Base-by-base conservation (phyloP, 92 coral and sea anemone species). In the Porites rus region DNA sequence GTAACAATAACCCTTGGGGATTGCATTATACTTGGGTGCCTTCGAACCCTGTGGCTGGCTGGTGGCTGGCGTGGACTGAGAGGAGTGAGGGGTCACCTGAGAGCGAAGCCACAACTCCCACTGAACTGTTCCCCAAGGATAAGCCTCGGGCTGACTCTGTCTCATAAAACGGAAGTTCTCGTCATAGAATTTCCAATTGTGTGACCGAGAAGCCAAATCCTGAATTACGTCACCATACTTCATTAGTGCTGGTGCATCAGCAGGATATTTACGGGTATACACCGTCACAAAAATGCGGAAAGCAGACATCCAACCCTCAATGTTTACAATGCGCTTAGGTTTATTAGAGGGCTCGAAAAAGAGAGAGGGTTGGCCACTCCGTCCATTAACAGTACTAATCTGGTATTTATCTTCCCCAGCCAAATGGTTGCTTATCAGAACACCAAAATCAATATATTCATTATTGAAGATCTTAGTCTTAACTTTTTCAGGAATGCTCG, bases 281-380 rank as follows among this genome's bases (percentile, higher is more conserved):
- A 70, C 67, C 69, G 64, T 82, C 51, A 89, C 89, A 84, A 89
- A 89, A 6, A 85, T 84, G 4, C 86, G 25, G 52, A 89, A 84
- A 28, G 89, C 92, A 12, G 74, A 68, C 71, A 67, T 70, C 92
- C 89, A 89, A 53, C 20, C 70, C 10, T 76, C 84, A 20, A 89
- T 68, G 51, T 84, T 85, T 0, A 58, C 31, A 31, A 84, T 79
- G 1, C 77, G 69, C 60, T 50, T 76, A 4, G 81, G 60, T 69
- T 84, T 84, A 24, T 22, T 10, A 1, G 72, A 31, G 16, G 79
- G 65, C 16, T 84, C 92, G 13, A 89, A n/a, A 24, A 52, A 83
- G 18, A 88, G 51, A 1, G 88, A 22, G 24, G 83, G 89, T 9
- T 63, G 69, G 76, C 79, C 87, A 28, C 18, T 58, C n/a, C 52